Base-by-base conservation (phyloP, 2,888 invertebrate species). In the Seira musarum region DNA sequence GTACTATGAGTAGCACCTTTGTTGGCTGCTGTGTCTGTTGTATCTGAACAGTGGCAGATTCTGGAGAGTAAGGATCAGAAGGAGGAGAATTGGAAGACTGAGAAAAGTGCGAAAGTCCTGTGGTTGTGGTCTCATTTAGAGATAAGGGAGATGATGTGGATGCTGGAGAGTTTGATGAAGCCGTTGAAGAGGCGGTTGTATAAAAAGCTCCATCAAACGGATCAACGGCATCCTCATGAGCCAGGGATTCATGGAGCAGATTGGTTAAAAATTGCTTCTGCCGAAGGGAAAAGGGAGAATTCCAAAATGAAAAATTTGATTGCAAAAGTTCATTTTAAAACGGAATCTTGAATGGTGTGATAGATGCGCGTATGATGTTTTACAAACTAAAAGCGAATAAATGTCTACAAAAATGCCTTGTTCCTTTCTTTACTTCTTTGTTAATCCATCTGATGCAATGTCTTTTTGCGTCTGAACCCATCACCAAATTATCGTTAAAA, bases 201-300 rank as follows among this genome's bases (percentile, higher is more conserved):
- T 63, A 78, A n/a, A 64, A 71, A 0, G 79, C 67, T 17, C 60
- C 66, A 21, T 79, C 79, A 65, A 72, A 79, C 13, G 25, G 79
- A 53, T 79, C 79, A 63, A 79, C 63, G 21, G 79, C 79, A 35
- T 79, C 79, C 57, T 79, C 79, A 46, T 79, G 79, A 2, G 72
- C 72, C 66, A 78, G 21, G n/a, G 71, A 72, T 57, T 79, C 72
- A 25, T 79, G 79, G 15, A 79, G 79, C n/a, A 79, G 79, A 63
- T 49, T 79, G 17, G 72, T 68, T 22, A 79, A 67, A 72, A 79
- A 79, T 72, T 79, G 79, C 72, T 79, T 72, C 79, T 79, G 79
- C 79, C 63, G 40, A 61, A 60, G 79, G 64, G 60, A 72, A 72
- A 72, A 46, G 40, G 40, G 13, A 6, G 13, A 40, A 40, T 6